Evolutionary conservation across 64 coral and sea anemone genomes (phyloP), one percentile per base, ranked within the genome.

Genomic region (Actinia tenebrosa): DNA sequence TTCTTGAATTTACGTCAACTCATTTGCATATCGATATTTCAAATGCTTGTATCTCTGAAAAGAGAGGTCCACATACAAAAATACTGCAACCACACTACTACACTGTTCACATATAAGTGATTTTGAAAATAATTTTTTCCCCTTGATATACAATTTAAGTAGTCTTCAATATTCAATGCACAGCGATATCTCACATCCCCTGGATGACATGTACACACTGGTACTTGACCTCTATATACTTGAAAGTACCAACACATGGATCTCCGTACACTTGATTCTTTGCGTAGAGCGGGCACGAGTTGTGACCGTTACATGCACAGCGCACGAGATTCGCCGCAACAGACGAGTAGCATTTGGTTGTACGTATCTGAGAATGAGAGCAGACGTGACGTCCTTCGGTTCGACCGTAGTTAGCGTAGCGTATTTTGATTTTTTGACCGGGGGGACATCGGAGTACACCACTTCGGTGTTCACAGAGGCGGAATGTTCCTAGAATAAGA

Each of bases 241-340:
- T 83, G 23, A 53, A 83, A 1, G 80, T 83, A 10, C 80, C 80
- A 10, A 83, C 80, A 52, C 80, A 83, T 5, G 80, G 80, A 23
- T 83, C 80, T 19, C 80, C 80, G 45, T 83, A 83, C 11, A 83
- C 80, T 14, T 83, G 46, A 25, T 83, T 83, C 80, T 83, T 83
- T 7, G 80, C 80, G 80, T 83, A 83, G 18, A 83, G 80, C 17
- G 80, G 80, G 30, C 80, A 83, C n/a, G 80, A 52, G 80, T 83
- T 83, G 8, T 58, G 80, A 23, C 80, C 80, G 45, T 83, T 83
- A 58, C 80, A 83, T 10, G 80, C 80, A 4, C 80, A 83, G 19
- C 80, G 45, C 19, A 83, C 25, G 80, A 83, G 80, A 10, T 58
- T 52, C 14, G 45, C 46, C 23, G 80, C 45, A 2, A 53, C 45